Evolutionary conservation across 2,113 vertebrate genomes (phyloP), one percentile per base, ranked within the genome.

Genomic region (Rousettus leschenaultii): DNA sequence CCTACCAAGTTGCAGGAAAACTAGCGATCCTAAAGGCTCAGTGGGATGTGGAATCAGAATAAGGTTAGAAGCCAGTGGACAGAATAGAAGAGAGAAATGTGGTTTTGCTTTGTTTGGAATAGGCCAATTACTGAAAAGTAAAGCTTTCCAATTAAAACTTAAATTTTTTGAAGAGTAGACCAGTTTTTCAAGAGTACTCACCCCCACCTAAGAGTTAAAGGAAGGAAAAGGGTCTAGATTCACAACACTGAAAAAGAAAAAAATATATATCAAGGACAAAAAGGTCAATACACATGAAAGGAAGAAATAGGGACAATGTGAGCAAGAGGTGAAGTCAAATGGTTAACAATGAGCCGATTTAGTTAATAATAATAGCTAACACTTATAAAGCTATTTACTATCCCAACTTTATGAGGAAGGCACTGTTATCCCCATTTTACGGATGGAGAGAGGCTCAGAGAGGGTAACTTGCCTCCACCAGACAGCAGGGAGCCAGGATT

Each of bases 231-330:
- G 24, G n/a, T 78, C 24, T 26, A 53, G 71, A 40, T 86, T 80
- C n/a, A 84, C 84, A 97, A 73, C 79, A 84, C 4, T 28, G 63
- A 87, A 78, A 94, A 74, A 83, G 70, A 95, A 77, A 94, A 53
- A 53, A 90, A 77, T 15, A 57, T 57, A 24, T 15, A 68, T 35
- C 22, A 66, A 75, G 71, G 84, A 35, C 43, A 59, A 96, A 95
- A 95, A 75, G 24, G 22, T 70, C 48, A 89, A 35, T 66, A 59
- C 14, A 21, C 28, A 15, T 19, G 28, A 80, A 77, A 78, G 40
- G 63, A 93, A 43, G 75, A 94, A 66, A 87, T 3, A 85, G 51
- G 57, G 21, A n/a, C 55, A 35, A 73, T 28, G 48, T 77, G 40
- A 84, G 35, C 8, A 51, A 75, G 63, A 73, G 40, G 26, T 68